Percentiles rank a stretch among this genome's conserved stretches.
Conservation (phyloP, 2,888 invertebrate species). For the Sipha maydis region DNA sequence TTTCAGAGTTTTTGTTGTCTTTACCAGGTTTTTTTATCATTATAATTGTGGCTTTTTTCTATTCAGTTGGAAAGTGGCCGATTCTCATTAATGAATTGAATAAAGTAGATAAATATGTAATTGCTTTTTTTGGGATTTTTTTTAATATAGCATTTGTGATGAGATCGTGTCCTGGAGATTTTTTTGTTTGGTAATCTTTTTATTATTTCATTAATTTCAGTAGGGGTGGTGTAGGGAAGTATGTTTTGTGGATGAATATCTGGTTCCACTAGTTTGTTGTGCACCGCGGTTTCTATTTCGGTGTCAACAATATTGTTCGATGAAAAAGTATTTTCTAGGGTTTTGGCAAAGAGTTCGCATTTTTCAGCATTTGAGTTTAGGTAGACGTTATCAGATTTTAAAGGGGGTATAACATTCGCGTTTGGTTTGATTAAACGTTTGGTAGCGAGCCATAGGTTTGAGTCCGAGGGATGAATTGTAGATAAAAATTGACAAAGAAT, state of each 20-base stretch:
- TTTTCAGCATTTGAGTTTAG: background rate
- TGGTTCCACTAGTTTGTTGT: background rate
- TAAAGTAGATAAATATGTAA: background rate
- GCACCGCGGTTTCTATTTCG: background rate
- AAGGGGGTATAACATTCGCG: background rate
- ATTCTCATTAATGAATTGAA: background rate
- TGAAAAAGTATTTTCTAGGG: too few species aligned
- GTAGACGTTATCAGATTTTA: background rate
- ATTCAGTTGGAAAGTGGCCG: background rate
- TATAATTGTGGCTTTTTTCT: constrained; percentile 13
- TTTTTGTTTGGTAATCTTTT: background rate
- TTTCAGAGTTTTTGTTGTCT: constrained; percentile 8
- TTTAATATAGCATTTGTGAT: constrained; percentile 11
- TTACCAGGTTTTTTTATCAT: constrained; percentile 41
- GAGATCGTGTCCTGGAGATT: background rate
- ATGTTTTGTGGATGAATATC: background rate
- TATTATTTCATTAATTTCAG: background rate
- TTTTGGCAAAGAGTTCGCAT: constrained; percentile 6
- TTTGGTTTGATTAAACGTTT: constrained; percentile 23
- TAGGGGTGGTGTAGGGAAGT: background rate
- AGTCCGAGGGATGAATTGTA: constrained; percentile 17
- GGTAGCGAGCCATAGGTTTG: background rate
- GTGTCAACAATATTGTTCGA: background rate
- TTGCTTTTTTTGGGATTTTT: constrained; percentile 7
- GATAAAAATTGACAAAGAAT: too few species aligned